A percentile compares a stretch with the other conserved stretches of the same genome.
These are phyloP conservation scores for Pardalotus punctatus DNA, from an alignment of 2,113 vertebrate genomes.

Conservation along the genomic window DNA sequence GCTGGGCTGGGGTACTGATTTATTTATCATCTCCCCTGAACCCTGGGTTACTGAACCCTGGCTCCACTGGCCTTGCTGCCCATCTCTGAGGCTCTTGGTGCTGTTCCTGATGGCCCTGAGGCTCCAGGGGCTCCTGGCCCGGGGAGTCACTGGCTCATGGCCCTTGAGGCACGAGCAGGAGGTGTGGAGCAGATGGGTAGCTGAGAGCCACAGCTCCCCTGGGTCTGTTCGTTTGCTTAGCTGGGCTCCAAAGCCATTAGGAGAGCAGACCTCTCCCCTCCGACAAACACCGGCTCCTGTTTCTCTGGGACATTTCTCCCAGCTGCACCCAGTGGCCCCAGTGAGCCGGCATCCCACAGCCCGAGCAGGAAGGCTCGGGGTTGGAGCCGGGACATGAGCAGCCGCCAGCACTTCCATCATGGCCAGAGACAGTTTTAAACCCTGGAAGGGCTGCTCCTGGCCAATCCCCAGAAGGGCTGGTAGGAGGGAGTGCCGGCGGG, in stretches of 20 bases:
- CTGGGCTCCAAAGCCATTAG: neutral
- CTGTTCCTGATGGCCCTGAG: neutral
- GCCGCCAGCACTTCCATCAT: rapidly evolving
- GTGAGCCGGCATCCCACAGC: rapidly evolving
- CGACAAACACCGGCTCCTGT: neutral
- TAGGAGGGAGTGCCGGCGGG: neutral
- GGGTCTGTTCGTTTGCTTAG: neutral
- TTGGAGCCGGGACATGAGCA: rapidly evolving
- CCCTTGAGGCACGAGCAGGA: neutral
- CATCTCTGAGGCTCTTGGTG: neutral
- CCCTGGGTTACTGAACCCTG: neutral
- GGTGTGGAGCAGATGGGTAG: neutral
- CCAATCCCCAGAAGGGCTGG: neutral
- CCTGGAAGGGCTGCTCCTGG: neutral
- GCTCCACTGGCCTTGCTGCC: rapidly evolving
- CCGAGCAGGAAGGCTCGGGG: rapidly evolving
- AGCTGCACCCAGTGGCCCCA: rapidly evolving
- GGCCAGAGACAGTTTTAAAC: neutral
- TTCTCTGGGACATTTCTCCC: neutral
- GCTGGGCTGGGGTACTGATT: neutral
- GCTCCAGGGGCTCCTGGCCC: neutral
- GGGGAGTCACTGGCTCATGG: rapidly evolving
- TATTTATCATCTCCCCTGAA: neutral
- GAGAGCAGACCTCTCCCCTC: neutral
- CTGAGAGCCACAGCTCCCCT: neutral